phyloP scores from a whole-genome alignment of 2,797 vertebrate genomes.

The Pseudopleuronectes americanus region DNA sequence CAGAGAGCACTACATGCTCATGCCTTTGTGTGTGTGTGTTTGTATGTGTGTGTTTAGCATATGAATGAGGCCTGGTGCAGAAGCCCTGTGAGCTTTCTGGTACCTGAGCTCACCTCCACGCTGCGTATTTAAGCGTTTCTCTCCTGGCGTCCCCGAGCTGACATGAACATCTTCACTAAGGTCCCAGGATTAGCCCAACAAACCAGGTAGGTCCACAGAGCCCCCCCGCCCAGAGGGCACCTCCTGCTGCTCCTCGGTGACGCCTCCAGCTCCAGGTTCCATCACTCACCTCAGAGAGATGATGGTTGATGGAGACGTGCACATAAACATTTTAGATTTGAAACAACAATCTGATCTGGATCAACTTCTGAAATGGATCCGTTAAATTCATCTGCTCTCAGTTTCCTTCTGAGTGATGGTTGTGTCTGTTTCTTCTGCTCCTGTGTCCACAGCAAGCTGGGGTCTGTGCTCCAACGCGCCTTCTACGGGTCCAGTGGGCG shows the following conservation, averaged over 20 bases:
- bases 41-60: conserved; percentile 80
- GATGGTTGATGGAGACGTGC: too few relatives aligned
- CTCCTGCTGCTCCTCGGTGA: too few relatives aligned
- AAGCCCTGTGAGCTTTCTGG: conserved; percentile 79
- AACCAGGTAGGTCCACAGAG: conserved; percentile 82
- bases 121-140: conserved; percentile 83
- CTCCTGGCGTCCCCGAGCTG: conserved; percentile 78
- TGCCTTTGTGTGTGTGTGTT: conserved; percentile 1
- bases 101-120: conserved; percentile 60
- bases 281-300: too few relatives aligned
- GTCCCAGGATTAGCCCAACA: conserved; percentile 84
- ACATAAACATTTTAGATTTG: too few relatives aligned
- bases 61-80: conserved; percentile 78
- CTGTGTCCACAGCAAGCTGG: conserved; percentile 84
- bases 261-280: too few relatives aligned
- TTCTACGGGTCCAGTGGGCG: conserved; percentile 87
- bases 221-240: too few relatives aligned
- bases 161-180: conserved; percentile 89
- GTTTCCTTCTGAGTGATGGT: too few relatives aligned
- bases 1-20: too few relatives aligned
- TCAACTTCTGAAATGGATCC: too few relatives aligned
- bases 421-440: conserved; percentile 14
- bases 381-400: too few relatives aligned
- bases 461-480: conserved; percentile 88
- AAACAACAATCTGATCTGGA: too few relatives aligned